Base-by-base conservation (phyloP, 2,797 vertebrate species). In the Catamblyrhynchus diadema region DNA sequence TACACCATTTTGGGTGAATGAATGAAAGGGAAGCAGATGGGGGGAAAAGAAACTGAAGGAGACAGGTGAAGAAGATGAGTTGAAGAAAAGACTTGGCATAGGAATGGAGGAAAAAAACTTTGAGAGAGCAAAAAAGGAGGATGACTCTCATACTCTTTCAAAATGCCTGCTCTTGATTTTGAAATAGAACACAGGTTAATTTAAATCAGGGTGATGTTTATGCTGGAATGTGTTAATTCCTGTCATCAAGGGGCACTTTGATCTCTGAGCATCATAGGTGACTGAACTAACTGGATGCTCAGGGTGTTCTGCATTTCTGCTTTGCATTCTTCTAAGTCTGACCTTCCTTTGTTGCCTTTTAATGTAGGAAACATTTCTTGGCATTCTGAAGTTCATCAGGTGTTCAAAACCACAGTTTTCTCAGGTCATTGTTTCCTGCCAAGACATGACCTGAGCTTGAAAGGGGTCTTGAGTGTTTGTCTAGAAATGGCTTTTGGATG, bases 181-280 rank as follows among this genome's bases (percentile, higher is more conserved):
- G 60, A 67, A 56, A 24, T 86, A 61, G n/a, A 75, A 9, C 65
- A 71, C 35, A 61, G 72, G 53, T 87, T 81, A 80, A 62, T 91
- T 91, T 70, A 61, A 80, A 66, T 88, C 28, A 35, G 6, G n/a
- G 22, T 78, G 61, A 57, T 83, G 69, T 64, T 94, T 94, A 74
- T 91, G 30, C 67, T 90, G 75, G 79, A 86, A 94, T 93, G 89
- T 94, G 91, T 83, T 94, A 93, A 94, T 95, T 93, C 93, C 87
- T 93, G 48, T 56, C 28, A 54, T 85, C 0, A 9, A 47, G 69
- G 73, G 75, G 45, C 75, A 54, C 81, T 95, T 93, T 94, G 93
- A 94, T 95, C 89, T 90, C 53, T 64, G 39, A 47, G 65, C 90
- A 94, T 95, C 91, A 78, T 24, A 67, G 82, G 85, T 95, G 75